These are phyloP conservation scores for Parotia lawesii DNA, from an alignment of 2,113 vertebrate species.

Conservation along the genomic window DNA sequence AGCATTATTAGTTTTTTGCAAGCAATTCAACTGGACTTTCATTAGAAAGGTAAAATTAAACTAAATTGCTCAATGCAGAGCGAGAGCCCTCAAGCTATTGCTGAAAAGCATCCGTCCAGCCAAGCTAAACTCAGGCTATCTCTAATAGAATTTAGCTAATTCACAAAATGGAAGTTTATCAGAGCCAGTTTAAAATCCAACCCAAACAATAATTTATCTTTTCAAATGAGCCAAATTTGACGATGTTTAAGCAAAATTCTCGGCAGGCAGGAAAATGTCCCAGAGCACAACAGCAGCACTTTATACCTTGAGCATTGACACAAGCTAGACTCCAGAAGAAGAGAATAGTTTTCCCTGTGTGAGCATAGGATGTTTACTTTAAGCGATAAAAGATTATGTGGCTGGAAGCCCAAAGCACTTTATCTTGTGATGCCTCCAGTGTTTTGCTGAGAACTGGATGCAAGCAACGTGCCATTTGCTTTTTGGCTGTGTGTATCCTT, in stretches of 20 bases:
- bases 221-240: neutral
- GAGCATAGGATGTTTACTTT: constrained; percentile 48
- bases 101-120: neutral
- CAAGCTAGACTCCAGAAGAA: neutral
- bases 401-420: constrained; percentile 62
- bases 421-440: constrained; percentile 35
- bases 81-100: neutral
- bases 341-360: constrained; percentile 3
- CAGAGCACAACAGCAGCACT: neutral
- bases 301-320: neutral
- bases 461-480: constrained; percentile 44
- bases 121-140: neutral
- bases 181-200: constrained; percentile 6
- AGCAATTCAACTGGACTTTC: constrained; percentile 44
- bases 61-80: constrained; percentile 28
- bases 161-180: constrained; percentile 25
- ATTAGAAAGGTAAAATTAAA: constrained; percentile 57
- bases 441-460: constrained; percentile 36
- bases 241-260: neutral
- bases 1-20: constrained; percentile 7
- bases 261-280: neutral
- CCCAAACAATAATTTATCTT: constrained; percentile 31
- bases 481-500: constrained; percentile 20
- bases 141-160: neutral
- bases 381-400: constrained; percentile 36